Conservation (phyloP, 2,888 invertebrate genomes). For the Cylindroiulus punctatus region DNA sequence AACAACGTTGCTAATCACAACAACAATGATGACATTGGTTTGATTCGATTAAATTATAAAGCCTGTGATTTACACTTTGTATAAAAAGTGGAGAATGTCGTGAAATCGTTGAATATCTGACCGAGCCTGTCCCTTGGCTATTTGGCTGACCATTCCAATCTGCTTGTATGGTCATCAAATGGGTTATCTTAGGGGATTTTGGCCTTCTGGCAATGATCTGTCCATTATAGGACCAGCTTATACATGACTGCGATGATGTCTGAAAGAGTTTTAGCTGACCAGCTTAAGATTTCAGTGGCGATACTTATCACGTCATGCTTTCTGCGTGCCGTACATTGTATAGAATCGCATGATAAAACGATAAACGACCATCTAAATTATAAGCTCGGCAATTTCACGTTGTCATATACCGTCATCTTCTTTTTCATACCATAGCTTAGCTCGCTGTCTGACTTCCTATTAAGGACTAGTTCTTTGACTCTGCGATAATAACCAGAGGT, state of each 20-base stretch:
- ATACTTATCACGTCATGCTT: neutral
- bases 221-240: neutral
- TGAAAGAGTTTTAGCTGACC: neutral
- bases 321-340: neutral
- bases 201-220: conserved; percentile 7
- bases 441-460: neutral
- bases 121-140: neutral
- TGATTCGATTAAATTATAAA: neutral
- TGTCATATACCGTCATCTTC: conserved; percentile 16
- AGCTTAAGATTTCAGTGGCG: neutral
- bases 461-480: neutral
- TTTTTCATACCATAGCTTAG: neutral
- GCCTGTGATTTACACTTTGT: neutral
- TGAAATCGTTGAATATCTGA: neutral
- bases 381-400: neutral
- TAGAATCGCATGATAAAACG: neutral
- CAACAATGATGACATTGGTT: neutral
- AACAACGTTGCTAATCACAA: neutral
- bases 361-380: conserved; percentile 16
- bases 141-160: neutral
- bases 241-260: neutral
- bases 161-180: conserved; percentile 25
- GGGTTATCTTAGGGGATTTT: conserved; percentile 8
- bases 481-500: neutral
- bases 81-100: neutral